phyloP scores from a whole-genome alignment of 2,797 vertebrate species.

The Podargus strigoides region DNA sequence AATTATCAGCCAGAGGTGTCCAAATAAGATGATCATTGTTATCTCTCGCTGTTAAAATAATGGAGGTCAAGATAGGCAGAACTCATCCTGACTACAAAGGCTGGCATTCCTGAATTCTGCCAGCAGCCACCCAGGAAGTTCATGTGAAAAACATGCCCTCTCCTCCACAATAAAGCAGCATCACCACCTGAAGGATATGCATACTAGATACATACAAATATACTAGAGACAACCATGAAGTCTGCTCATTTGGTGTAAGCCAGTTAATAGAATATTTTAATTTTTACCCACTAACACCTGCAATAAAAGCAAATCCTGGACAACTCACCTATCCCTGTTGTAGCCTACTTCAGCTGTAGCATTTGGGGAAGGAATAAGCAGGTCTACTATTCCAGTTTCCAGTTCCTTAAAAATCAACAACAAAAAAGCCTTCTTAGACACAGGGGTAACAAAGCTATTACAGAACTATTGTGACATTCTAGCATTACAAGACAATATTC shows the following conservation, averaged over 20 bases:
- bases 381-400: conserved; percentile 82
- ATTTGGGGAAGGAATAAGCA: conserved; percentile 85
- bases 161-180: not conserved
- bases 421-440: not conserved
- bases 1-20: not conserved
- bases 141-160: not conserved
- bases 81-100: not conserved
- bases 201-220: too few relatives aligned
- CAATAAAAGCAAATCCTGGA: not conserved
- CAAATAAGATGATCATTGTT: not conserved
- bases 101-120: not conserved
- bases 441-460: not conserved
- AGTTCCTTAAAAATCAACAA: conserved; percentile 74
- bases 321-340: conserved; percentile 81
- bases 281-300: not conserved
- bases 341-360: conserved; percentile 85
- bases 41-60: not conserved
- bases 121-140: not conserved
- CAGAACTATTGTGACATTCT: not conserved
- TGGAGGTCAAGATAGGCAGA: not conserved
- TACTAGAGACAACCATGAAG: not conserved
- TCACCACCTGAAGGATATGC: not conserved
- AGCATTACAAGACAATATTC: not conserved
- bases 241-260: not conserved
- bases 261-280: not conserved